Evolutionary conservation across 2,113 vertebrate genomes (phyloP).

Genomic region (Pithys albifrons): DNA sequence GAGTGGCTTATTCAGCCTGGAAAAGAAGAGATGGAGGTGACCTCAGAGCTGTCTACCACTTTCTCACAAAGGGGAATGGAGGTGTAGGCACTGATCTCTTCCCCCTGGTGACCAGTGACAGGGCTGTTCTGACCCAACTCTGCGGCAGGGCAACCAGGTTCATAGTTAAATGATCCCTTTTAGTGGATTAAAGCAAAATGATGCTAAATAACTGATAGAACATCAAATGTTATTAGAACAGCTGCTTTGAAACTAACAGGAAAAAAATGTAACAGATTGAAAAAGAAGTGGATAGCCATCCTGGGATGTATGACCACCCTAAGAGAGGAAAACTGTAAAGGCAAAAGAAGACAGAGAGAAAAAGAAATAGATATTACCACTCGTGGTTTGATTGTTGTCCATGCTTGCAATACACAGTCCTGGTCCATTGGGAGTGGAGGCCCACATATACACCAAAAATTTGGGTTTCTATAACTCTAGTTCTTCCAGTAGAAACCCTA

Average conservation of each 20-base stretch:
- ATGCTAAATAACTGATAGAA: not conserved
- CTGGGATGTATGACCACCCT: not conserved
- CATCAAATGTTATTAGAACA: not conserved
- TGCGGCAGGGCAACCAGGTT: not conserved
- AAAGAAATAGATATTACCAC: not conserved
- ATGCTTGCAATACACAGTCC: fast-evolving
- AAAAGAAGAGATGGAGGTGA: not conserved
- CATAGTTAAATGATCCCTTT: not conserved
- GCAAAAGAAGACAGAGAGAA: not conserved
- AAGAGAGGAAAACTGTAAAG: not conserved
- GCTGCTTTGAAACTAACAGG: fast-evolving
- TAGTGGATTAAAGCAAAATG: not conserved
- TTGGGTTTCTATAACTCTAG: fast-evolving
- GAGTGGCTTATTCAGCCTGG: not conserved
- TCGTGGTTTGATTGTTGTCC: not conserved
- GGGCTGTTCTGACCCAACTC: not conserved
- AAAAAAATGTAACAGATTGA: not conserved
- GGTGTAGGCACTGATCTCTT: not conserved
- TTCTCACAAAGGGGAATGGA: not conserved
- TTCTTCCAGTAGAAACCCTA: too few species aligned
- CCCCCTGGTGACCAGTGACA: not conserved
- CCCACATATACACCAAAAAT: not conserved
- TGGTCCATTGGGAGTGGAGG: not conserved
- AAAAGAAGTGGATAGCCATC: not conserved
- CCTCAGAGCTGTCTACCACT: not conserved